Evolutionary conservation across 2,888 invertebrate species (phyloP).

Genomic region (Helobdella robusta): DNA sequence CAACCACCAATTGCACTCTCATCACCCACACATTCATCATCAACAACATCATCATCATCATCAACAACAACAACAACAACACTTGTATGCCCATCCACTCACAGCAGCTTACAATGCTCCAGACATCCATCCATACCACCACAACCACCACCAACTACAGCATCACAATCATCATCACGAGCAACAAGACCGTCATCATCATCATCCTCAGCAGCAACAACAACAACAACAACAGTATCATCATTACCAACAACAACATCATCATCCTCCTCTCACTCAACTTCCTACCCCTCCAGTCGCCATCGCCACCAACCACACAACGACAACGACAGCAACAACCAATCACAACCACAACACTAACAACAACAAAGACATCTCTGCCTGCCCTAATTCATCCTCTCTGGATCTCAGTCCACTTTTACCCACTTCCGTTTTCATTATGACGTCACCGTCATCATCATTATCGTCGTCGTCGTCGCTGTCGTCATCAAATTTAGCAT

Average conservation of each 20-base stretch:
- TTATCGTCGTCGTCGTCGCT: not conserved
- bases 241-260: not conserved
- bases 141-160: not conserved
- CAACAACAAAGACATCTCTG: not conserved
- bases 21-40: not conserved
- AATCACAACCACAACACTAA: not conserved
- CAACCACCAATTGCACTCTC: not conserved
- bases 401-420: too few species aligned
- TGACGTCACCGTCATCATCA: not conserved
- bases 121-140: not conserved
- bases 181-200: not conserved
- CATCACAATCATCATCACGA: not conserved
- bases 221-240: conserved; percentile 3
- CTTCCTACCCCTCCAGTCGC: not conserved
- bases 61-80: not conserved
- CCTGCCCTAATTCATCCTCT: too few species aligned
- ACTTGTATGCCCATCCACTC: too few species aligned
- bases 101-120: too few species aligned
- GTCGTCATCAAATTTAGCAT: not conserved
- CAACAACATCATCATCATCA: not conserved
- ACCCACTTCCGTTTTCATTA: too few species aligned
- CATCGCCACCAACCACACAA: not conserved
- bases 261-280: not conserved
- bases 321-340: not conserved
- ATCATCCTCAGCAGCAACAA: not conserved